Evolutionary conservation across 2,797 vertebrate species (phyloP).

Genomic region (Muscicapa striata): DNA sequence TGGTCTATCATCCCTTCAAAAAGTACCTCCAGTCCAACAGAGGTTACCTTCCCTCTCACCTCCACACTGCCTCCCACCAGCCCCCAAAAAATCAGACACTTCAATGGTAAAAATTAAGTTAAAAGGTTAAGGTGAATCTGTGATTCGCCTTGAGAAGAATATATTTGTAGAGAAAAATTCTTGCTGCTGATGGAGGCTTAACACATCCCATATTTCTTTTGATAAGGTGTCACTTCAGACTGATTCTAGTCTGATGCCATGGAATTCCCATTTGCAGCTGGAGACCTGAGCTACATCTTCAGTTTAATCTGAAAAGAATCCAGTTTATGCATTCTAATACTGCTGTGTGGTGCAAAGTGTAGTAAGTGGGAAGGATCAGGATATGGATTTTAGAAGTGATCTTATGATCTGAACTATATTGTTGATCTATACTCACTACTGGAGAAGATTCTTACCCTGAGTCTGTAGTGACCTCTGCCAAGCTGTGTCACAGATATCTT

Average conservation of each 20-base stretch:
- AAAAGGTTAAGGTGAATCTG: not conserved
- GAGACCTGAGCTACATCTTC: not conserved
- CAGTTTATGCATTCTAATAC: not conserved
- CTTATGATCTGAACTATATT: not conserved
- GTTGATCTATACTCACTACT: not conserved
- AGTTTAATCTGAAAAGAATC: not conserved
- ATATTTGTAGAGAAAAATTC: not conserved
- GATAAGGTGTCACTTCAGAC: not conserved
- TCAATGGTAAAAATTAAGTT: not conserved
- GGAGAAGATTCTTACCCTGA: not conserved
- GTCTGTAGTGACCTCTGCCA: not conserved
- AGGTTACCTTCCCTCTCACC: not conserved
- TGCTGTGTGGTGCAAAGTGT: not conserved
- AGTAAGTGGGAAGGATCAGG: not conserved
- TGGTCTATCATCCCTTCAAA: not conserved
- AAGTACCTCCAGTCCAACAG: not conserved
- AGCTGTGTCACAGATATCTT: not conserved
- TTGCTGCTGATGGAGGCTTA: not conserved
- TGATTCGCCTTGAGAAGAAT: not conserved
- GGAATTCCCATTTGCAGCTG: not conserved
- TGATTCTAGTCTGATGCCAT: not conserved
- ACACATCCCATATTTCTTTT: not conserved
- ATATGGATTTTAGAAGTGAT: not conserved
- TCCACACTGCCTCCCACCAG: rapidly evolving
- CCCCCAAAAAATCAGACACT: not conserved